phyloP scores from a whole-genome alignment of 1,140 invertebrate species.

The Melipona quadrifasciata region DNA sequence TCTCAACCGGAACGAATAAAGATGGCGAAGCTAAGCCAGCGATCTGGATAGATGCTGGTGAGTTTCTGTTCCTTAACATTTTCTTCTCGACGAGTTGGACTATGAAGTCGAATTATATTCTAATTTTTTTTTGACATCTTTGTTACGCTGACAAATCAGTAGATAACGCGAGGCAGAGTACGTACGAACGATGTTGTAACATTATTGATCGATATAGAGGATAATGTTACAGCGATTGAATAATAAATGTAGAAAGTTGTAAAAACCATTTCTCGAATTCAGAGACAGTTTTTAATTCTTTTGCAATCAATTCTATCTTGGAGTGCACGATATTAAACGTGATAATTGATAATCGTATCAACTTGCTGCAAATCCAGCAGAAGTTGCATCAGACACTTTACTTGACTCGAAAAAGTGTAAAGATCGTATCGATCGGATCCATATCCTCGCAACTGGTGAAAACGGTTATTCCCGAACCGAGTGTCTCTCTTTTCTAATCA shows the following conservation, averaged over 20 bases:
- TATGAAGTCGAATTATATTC: too few relatives aligned
- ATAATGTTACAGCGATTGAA: background rate
- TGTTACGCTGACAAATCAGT: too few relatives aligned
- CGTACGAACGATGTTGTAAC: background rate
- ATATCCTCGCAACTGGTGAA: background rate
- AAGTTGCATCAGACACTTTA: constrained; percentile 16
- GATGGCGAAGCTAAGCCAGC: constrained; percentile 79
- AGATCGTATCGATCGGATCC: background rate
- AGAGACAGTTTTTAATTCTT: background rate
- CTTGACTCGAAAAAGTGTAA: background rate
- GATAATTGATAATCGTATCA: background rate
- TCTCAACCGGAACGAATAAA: constrained; percentile 79
- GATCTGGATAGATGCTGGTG: constrained; percentile 85
- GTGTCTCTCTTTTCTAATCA: background rate
- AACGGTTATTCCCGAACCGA: background rate
- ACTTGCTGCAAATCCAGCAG: background rate
- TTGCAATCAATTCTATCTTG: background rate
- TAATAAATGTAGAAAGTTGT: background rate
- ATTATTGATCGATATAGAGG: background rate
- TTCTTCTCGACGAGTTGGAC: background rate
- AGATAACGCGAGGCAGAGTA: too few relatives aligned
- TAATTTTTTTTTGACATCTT: too few relatives aligned
- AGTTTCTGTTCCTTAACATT: constrained; percentile 23
- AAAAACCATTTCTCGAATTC: background rate
- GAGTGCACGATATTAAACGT: background rate